Evolutionary conservation across 1,140 invertebrate species (phyloP), one percentile per base, ranked within the genome.

Genomic region (Drosophila novamexicana): DNA sequence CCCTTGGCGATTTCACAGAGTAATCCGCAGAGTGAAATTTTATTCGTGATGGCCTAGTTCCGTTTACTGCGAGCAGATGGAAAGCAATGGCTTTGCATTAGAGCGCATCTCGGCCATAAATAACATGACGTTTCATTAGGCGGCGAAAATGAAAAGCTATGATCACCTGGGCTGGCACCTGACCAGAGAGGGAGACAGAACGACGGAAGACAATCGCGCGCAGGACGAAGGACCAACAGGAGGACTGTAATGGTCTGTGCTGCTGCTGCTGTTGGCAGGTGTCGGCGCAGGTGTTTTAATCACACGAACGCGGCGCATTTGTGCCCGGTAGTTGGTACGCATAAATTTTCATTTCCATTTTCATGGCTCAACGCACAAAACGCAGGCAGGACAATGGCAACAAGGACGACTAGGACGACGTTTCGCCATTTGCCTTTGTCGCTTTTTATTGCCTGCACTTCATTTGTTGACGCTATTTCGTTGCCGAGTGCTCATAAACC

Each of bases 291-390:
- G 85, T 90, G 80, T 84, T 84, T 90, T 89, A 89, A 89, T 89
- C 84, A 84, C 83, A 76, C 64, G 61, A 70, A 69, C 47, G 65
- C 69, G 69, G 16, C 34, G 56, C 70, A 67, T 63, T 77, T 59
- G 56, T 59, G 53, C 52, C 45, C 40, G 54, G 39, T 37, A 58
- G 58, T 59, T 52, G 74, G 59, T 64, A 79, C 75, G 77, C 83
- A 89, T 90, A 89, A 89, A 89, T 84, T 90, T 89, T 90, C 81
- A 89, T 89, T 89, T 89, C 71, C 77, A 89, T 78, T 89, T 88
- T 80, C 84, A 89, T 73, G 84, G 84, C 80, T 77, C 76, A 79
- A 89, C 84, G 83, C 83, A 88, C 69, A 69, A 65, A 79, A 69
- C 58, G 72, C 63, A 73, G 32, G n/a, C 36, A 36, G 36, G 18